Conservation (phyloP, 2,797 vertebrate species). For the Chloroceryle amazona region DNA sequence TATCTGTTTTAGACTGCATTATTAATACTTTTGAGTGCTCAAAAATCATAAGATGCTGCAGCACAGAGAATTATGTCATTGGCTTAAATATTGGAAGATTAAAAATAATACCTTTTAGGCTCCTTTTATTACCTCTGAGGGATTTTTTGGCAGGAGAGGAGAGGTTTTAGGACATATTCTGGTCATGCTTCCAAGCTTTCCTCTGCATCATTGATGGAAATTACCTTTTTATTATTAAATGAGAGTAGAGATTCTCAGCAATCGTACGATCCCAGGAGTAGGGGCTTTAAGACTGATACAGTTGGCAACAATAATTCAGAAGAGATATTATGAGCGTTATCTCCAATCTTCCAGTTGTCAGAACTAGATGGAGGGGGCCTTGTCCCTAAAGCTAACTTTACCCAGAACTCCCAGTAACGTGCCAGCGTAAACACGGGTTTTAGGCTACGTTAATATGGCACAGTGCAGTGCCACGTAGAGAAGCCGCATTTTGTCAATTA, state of each 20-base stretch:
- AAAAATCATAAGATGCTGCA: slow-evolving; percentile 48
- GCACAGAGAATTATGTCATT: slow-evolving; percentile 54
- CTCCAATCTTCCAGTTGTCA: slow-evolving; percentile 20
- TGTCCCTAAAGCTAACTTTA: not conserved
- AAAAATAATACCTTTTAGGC: slow-evolving; percentile 71
- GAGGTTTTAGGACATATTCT: slow-evolving; percentile 67
- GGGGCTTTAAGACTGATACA: not conserved
- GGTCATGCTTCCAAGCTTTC: slow-evolving; percentile 71
- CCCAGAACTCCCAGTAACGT: not conserved
- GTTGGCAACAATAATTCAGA: slow-evolving; percentile 10
- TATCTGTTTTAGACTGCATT: slow-evolving; percentile 37
- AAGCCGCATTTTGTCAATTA: slow-evolving; percentile 11
- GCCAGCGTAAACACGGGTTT: not conserved
- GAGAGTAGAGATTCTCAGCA: slow-evolving; percentile 62
- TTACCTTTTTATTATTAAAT: slow-evolving; percentile 74
- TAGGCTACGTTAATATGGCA: not conserved
- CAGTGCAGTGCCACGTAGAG: not conserved
- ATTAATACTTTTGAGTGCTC: slow-evolving; percentile 51
- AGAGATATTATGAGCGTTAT: not conserved
- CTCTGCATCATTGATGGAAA: slow-evolving; percentile 68
- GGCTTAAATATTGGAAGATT: slow-evolving; percentile 61
- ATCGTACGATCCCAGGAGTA: slow-evolving; percentile 37
- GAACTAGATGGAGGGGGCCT: not conserved
- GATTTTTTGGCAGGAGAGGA: slow-evolving; percentile 62
- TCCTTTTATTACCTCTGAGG: slow-evolving; percentile 69